These are phyloP conservation scores for Furcifer pardalis DNA, from an alignment of 2,797 vertebrate species.

Conservation along the genomic window DNA sequence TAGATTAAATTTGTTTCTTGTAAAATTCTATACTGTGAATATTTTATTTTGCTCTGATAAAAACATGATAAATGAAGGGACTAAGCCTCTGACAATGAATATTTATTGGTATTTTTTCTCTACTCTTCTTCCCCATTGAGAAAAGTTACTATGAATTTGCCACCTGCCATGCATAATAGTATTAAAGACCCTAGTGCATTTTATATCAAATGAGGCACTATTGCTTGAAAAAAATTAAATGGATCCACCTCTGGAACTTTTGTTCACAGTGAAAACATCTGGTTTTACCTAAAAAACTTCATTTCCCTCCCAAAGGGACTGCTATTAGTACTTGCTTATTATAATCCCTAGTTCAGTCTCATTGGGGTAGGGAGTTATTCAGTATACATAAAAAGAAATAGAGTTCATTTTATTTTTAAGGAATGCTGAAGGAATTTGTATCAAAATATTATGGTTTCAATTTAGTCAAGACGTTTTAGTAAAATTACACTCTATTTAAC, in stretches of 20 bases:
- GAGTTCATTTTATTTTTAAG: neutral
- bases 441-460: neutral
- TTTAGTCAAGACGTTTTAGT: neutral
- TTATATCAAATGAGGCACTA: neutral
- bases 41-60: neutral
- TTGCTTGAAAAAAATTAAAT: constrained; percentile 18
- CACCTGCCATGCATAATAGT: constrained; percentile 9
- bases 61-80: neutral
- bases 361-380: neutral
- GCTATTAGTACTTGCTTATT: neutral
- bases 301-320: neutral
- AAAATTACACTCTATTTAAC: neutral
- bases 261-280: constrained; percentile 9
- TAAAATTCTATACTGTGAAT: neutral
- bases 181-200: neutral
- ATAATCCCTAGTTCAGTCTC: neutral
- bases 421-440: neutral
- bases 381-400: neutral
- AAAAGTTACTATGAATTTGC: neutral
- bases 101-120: neutral
- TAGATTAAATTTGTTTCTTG: neutral
- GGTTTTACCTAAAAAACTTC: constrained; percentile 4
- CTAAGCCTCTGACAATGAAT: neutral
- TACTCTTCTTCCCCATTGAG: neutral
- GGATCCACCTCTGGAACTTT: constrained; percentile 18